Evolutionary conservation across 2,888 invertebrate species (phyloP).

Genomic region (Drosophila austrosaltans): DNA sequence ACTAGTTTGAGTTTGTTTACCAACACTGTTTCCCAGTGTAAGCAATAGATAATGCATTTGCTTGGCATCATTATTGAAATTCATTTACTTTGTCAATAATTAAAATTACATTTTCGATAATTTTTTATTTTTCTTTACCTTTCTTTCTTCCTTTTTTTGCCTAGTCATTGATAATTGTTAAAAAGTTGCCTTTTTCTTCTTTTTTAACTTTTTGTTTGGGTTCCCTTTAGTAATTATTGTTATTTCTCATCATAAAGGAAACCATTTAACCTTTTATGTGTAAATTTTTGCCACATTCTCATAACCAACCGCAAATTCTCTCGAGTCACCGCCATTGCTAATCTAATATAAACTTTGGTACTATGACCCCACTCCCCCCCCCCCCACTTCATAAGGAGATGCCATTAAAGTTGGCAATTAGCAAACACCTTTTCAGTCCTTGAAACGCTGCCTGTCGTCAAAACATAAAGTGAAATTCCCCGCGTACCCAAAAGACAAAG

Average conservation of each 20-base stretch:
- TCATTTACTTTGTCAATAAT: too few species aligned
- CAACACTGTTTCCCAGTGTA: not conserved
- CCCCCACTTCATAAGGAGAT: not conserved
- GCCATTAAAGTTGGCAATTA: constrained; percentile 51
- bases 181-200: not conserved
- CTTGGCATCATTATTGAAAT: not conserved
- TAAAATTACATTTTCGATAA: not conserved
- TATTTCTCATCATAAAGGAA: not conserved
- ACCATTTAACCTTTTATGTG: constrained; percentile 17
- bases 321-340: constrained; percentile 46
- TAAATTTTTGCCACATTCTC: constrained; percentile 4
- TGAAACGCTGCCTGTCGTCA: constrained; percentile 25
- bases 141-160: not conserved
- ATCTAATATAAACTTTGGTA: constrained; percentile 60
- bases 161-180: not conserved
- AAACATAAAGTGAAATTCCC: constrained; percentile 58
- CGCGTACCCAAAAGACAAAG: constrained; percentile 30
- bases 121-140: not conserved
- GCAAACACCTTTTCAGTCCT: constrained; percentile 42
- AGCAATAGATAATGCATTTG: not conserved
- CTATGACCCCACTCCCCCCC: constrained; percentile 3
- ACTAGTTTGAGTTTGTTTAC: not conserved
- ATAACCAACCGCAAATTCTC: constrained; percentile 20
- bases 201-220: not conserved
- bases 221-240: constrained; percentile 2